Conservation (phyloP, 1,140 invertebrate species). For the Diploscapter pachys region DNA sequence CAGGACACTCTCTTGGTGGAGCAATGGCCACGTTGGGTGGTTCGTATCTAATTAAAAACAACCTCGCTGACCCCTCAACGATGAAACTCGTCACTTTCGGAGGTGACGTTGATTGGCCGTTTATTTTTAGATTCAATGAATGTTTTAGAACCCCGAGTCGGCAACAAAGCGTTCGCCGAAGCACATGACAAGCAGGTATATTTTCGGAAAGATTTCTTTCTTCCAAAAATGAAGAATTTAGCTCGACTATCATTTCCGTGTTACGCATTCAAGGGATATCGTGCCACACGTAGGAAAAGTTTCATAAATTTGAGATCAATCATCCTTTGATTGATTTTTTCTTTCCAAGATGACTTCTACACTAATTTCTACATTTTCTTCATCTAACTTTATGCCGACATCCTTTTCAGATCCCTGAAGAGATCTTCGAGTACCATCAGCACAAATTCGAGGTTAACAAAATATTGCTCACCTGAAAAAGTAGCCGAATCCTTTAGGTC, state of each 20-base stretch:
- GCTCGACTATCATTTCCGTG: conserved; percentile 39
- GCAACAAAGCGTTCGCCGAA: conserved; percentile 39
- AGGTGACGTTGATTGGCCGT: no score
- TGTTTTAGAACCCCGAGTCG: conserved; percentile 43
- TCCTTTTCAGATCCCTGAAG: conserved; percentile 30
- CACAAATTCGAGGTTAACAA: conserved; percentile 40
- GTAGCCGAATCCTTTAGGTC: conserved; percentile 23
- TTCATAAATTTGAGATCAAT: no score
- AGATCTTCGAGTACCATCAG: conserved; percentile 43
- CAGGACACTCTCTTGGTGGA: conserved; percentile 48
- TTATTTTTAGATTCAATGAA: no score
- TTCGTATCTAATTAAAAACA: conserved; percentile 28
- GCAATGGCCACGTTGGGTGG: conserved; percentile 46
- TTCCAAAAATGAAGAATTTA: neutral
- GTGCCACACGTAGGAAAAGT: conserved; percentile 34
- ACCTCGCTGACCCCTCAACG: conserved; percentile 11
- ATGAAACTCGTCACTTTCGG: conserved; percentile 46
- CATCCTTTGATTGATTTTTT: no score
- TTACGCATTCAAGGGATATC: conserved; percentile 38
- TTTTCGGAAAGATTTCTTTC: neutral
- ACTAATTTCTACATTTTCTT: no score
- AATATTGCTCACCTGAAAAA: neutral
- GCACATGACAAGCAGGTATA: conserved; percentile 42
- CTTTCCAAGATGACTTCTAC: no score
- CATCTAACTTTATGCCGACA: no score